phyloP scores from a whole-genome alignment of 2,113 vertebrate genomes.

The Pseudopodoces humilis region DNA sequence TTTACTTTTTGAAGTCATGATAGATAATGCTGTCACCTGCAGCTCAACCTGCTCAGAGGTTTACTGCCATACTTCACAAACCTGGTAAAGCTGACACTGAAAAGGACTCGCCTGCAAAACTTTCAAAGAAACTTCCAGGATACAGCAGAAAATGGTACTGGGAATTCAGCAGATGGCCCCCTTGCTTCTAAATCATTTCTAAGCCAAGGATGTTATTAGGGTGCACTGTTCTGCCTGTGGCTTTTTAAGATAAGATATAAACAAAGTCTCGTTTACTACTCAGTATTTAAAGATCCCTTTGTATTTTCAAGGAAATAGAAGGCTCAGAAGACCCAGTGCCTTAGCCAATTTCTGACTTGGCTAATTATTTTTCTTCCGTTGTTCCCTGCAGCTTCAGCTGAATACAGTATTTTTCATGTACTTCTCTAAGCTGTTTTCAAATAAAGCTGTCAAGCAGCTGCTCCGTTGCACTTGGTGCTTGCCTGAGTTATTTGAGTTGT shows the following conservation, averaged over 20 bases:
- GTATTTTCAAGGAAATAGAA: constrained; percentile 12
- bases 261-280: constrained; percentile 4
- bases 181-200: constrained; percentile 55
- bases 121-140: not conserved
- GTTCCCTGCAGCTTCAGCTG: constrained; percentile 28
- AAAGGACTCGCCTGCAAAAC: not conserved
- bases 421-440: constrained; percentile 14
- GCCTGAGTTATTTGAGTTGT: not conserved
- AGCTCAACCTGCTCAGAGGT: not conserved
- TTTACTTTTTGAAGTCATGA: not conserved
- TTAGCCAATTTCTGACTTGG: constrained; percentile 5
- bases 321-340: not conserved
- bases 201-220: constrained; percentile 28
- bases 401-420: constrained; percentile 31
- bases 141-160: constrained; percentile 2
- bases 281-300: constrained; percentile 30
- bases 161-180: constrained; percentile 65
- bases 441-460: constrained; percentile 22
- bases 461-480: not conserved
- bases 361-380: constrained; percentile 42
- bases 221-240: constrained; percentile 1
- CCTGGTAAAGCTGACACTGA: not conserved
- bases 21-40: not conserved
- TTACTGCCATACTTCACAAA: not conserved
- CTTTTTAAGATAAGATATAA: constrained; percentile 46